Conservation (phyloP, 2,797 vertebrate genomes). For the Pseudochaenichthys georgianus region DNA sequence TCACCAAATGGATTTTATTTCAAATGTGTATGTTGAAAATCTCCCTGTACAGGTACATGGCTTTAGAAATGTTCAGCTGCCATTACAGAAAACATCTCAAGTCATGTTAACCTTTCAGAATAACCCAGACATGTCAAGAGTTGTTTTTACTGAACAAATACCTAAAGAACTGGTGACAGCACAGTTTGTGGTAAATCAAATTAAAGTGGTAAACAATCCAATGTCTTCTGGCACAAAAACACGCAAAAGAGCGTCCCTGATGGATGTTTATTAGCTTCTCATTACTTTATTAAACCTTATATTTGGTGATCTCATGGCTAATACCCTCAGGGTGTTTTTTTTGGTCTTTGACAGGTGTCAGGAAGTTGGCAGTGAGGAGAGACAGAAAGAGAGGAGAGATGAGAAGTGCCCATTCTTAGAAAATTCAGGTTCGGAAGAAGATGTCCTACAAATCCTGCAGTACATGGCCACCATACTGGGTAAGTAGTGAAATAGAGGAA, state of each 20-base stretch:
- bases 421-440: constrained; percentile 90
- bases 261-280: neutral
- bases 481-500: constrained; percentile 64
- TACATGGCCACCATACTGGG: constrained; percentile 94
- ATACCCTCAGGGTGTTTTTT: constrained; percentile 24
- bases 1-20: neutral
- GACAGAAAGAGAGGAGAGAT: constrained; percentile 87
- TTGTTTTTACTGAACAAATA: neutral
- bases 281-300: neutral
- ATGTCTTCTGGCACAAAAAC: neutral
- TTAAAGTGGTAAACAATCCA: neutral
- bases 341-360: constrained; percentile 85
- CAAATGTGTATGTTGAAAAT: neutral
- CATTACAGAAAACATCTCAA: neutral
- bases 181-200: neutral
- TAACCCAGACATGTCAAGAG: neutral
- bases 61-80: neutral
- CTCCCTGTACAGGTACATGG: neutral
- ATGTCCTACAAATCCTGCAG: constrained; percentile 95
- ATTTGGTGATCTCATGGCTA: constrained; percentile 10
- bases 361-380: constrained; percentile 89
- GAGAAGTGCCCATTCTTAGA: constrained; percentile 92
- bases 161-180: constrained; percentile 4
- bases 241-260: neutral
- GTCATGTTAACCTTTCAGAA: neutral